Base-by-base conservation (phyloP, 2,888 invertebrate species). In the Tanypteryx hageni region DNA sequence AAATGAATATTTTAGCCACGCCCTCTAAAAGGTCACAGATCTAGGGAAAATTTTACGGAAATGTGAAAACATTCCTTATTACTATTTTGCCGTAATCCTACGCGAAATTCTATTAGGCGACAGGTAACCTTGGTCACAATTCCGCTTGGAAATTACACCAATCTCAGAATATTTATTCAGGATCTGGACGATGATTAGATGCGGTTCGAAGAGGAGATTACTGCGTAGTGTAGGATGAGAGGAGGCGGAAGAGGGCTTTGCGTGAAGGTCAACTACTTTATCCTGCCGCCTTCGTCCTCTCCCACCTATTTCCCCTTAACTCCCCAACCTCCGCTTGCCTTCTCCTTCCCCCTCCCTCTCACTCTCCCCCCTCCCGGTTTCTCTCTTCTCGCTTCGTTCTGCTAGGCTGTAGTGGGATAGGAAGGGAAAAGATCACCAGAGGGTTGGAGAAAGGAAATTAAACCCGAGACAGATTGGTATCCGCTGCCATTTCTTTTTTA, bases 391-490 rank as follows among this genome's bases (percentile, higher is more conserved):
- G n/a, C n/a, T n/a, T 0, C 27, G n/a, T 76, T n/a, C 76, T 76
- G 22, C 27, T 27, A 1, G 76, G 76, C 13, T 76, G 22, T 27
- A 76, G 68, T 22, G 68, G 44, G 44, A 5, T 44, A 44, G 44
- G 44, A 44, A 68, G 76, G 76, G 76, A 76, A 76, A 13, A 76
- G 76, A 76, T 22, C 27, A 76, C 76, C 76, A 27, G 76, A 68
- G 68, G 68, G n/a, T 68, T n/a, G 68, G 68, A 76, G 76, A 76
- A 76, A 76, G 76, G 76, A 76, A 76, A 76, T 76, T 76, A 76
- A 76, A 76, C 76, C 76, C 76, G 76, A 76, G 76, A 76, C 76
- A 76, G 76, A 76, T 76, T 76, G 76, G 76, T 76, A 76, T 76
- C 76, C 76, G 22, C 76, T 13, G 76, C 76, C 76, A 76, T 76